Conservation (phyloP, 2,797 vertebrate species). For the Phalloptychus januarius region DNA sequence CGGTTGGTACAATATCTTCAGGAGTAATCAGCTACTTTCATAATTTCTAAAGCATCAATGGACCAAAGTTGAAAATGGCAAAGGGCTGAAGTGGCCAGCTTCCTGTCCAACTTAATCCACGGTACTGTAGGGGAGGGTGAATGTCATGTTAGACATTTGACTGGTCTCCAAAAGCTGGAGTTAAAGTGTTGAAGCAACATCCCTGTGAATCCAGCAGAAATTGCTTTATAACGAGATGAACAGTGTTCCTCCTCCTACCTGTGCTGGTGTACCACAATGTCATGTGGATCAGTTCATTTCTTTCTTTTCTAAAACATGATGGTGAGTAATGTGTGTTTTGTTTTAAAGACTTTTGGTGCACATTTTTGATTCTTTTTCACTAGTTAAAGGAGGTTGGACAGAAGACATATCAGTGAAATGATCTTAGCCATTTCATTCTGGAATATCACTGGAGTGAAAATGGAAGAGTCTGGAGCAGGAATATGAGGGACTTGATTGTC, state of each 20-base stretch:
- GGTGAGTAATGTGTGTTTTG: background rate
- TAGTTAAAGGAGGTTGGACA: background rate
- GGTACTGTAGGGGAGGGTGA: background rate
- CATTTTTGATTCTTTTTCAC: background rate
- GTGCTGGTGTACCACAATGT: background rate
- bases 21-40: background rate
- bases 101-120: background rate
- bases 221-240: background rate
- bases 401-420: constrained; percentile 4
- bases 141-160: background rate
- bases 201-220: background rate
- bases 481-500: constrained; percentile 3
- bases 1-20: background rate
- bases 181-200: background rate
- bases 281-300: background rate
- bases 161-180: background rate
- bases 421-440: constrained; percentile 11
- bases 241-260: background rate
- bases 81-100: background rate
- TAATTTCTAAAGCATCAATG: background rate
- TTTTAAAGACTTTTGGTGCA: background rate
- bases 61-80: background rate
- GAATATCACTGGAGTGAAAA: background rate
- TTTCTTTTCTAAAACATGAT: background rate
- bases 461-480: background rate